These are phyloP conservation scores for Heteronetta atricapilla DNA, from an alignment of 2,113 vertebrate species.

Conservation along the genomic window DNA sequence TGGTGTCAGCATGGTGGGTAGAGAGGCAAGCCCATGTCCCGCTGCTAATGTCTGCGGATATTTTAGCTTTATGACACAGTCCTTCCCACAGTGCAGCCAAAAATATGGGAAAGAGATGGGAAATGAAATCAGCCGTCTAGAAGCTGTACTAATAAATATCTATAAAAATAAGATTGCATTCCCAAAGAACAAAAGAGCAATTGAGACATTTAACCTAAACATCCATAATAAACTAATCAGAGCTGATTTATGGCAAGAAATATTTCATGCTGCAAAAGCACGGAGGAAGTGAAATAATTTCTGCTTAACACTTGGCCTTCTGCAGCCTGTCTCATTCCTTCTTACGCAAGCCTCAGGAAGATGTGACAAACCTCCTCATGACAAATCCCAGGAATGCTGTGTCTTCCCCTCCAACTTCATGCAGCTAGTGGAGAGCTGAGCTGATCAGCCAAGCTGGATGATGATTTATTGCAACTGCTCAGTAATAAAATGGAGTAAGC, in stretches of 20 bases:
- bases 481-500: background rate
- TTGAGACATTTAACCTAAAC: constrained; percentile 41
- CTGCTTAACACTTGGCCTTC: constrained; percentile 29
- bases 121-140: constrained; percentile 48
- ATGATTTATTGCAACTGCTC: constrained; percentile 40
- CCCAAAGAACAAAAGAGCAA: constrained; percentile 30
- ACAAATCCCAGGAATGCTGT: constrained; percentile 47
- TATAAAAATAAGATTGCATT: background rate
- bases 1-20: background rate
- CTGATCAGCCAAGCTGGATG: background rate
- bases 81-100: constrained; percentile 32
- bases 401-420: constrained; percentile 27
- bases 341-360: background rate
- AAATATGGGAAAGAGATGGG: constrained; percentile 4
- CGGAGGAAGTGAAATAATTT: constrained; percentile 48
- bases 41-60: background rate
- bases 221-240: constrained; percentile 40
- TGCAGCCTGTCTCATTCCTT: background rate
- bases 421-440: background rate
- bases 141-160: constrained; percentile 29
- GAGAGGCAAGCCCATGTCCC: background rate
- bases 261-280: background rate
- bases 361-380: constrained; percentile 18
- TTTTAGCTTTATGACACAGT: constrained; percentile 28
- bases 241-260: background rate